These are phyloP conservation scores for Drosophila tsacasi DNA, from an alignment of 1,140 invertebrate genomes.

Conservation along the genomic window DNA sequence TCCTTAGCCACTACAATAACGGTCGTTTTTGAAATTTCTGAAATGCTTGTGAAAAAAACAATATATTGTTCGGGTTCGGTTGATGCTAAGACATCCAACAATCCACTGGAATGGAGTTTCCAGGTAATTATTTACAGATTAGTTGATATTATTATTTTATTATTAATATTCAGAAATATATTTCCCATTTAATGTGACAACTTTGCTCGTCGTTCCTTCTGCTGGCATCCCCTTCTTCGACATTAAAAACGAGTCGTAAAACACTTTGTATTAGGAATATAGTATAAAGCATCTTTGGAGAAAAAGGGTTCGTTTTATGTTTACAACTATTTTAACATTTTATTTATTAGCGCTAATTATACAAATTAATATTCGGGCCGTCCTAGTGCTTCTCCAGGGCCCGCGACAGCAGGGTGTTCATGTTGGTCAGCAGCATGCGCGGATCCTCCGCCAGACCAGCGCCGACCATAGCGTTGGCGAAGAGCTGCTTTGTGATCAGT, in stretches of 20 bases:
- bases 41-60: too few relatives aligned
- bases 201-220: too few relatives aligned
- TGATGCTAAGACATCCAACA: too few relatives aligned
- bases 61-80: too few relatives aligned
- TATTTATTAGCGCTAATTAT: constrained; percentile 17
- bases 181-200: too few relatives aligned
- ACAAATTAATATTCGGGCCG: neutral
- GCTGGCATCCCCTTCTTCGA: too few relatives aligned
- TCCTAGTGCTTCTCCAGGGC: constrained; percentile 92
- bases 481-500: constrained; percentile 95
- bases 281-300: neutral
- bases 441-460: constrained; percentile 98
- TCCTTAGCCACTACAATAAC: neutral
- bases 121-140: too few relatives aligned
- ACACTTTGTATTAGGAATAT: neutral
- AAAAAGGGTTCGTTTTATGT: neutral
- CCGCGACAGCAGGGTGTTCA: constrained; percentile 94
- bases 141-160: too few relatives aligned
- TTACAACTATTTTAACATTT: constrained; percentile 30
- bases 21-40: neutral
- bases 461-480: constrained; percentile 97
- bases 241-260: too few relatives aligned
- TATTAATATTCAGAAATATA: too few relatives aligned
- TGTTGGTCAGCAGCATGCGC: constrained; percentile 91
- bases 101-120: too few relatives aligned